Evolutionary conservation across 2,113 vertebrate species (phyloP).

Genomic region (Phalacrocorax brasilianus): DNA sequence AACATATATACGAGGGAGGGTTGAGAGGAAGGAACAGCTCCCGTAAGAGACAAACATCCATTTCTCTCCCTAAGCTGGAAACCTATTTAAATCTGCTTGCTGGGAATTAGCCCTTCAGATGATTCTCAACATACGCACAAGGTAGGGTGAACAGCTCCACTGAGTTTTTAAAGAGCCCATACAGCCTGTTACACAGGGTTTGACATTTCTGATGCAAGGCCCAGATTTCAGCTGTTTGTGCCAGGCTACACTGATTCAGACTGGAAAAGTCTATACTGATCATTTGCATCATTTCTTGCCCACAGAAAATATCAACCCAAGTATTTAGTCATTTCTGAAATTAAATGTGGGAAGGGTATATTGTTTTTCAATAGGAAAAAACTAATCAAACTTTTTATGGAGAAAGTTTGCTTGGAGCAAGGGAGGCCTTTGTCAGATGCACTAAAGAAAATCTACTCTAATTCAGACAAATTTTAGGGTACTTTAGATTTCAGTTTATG

Average conservation of each 20-base stretch:
- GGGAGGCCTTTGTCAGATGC: not conserved
- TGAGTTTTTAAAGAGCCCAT: constrained; percentile 23
- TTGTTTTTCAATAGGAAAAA: not conserved
- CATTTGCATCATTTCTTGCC: not conserved
- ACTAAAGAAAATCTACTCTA: not conserved
- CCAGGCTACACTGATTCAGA: not conserved
- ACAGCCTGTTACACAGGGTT: not conserved
- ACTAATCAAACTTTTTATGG: not conserved
- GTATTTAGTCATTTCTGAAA: not conserved
- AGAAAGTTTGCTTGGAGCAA: not conserved
- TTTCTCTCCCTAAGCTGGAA: constrained; percentile 54
- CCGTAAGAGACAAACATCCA: constrained; percentile 30
- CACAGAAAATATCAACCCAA: not conserved
- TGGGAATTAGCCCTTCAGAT: constrained; percentile 53
- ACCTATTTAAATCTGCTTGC: constrained; percentile 66
- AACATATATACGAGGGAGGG: not conserved
- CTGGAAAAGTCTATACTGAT: not conserved
- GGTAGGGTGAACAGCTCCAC: constrained; percentile 30
- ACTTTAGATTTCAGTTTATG: not conserved
- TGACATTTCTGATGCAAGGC: not conserved
- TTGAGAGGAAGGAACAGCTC: not conserved
- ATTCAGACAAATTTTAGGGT: not conserved
- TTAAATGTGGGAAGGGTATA: not conserved
- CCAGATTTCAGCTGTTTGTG: not conserved
- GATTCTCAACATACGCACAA: constrained; percentile 43